Percentiles rank a stretch among this genome's conserved stretches.
These are phyloP conservation scores for Hippopotamyrus pictus DNA, from an alignment of 2,797 vertebrate genomes.

Conservation along the genomic window DNA sequence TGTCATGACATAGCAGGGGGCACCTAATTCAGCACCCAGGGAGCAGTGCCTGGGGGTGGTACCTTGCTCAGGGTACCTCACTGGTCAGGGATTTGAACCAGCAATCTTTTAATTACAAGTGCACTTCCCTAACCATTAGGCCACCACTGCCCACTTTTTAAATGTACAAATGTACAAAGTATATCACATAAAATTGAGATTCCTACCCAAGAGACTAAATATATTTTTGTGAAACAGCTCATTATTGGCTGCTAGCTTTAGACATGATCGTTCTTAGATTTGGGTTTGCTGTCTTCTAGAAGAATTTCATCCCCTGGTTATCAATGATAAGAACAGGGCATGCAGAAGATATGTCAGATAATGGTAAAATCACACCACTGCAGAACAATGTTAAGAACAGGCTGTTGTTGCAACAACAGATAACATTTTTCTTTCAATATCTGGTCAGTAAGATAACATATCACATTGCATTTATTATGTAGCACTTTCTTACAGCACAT, in stretches of 20 bases:
- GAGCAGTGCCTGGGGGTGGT: neutral
- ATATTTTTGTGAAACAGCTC: slow-evolving; percentile 44
- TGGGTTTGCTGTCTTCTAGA: slow-evolving; percentile 23
- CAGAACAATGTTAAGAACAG: neutral
- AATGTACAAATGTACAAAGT: slow-evolving; percentile 52
- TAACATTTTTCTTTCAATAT: neutral
- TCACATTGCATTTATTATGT: neutral
- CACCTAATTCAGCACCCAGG: neutral
- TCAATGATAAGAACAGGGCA: slow-evolving; percentile 42
- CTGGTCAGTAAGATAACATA: neutral
- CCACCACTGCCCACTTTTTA: neutral
- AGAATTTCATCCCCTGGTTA: slow-evolving; percentile 30
- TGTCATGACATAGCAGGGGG: neutral
- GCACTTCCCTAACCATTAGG: neutral
- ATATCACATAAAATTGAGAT: slow-evolving; percentile 71
- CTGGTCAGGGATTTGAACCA: neutral
- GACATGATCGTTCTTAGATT: slow-evolving; percentile 44
- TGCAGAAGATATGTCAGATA: slow-evolving; percentile 33
- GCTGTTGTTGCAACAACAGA: slow-evolving; percentile 10
- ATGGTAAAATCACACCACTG: slow-evolving; percentile 18
- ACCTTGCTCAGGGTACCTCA: neutral
- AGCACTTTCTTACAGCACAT: neutral
- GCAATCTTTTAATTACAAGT: neutral
- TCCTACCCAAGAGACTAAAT: slow-evolving; percentile 55
- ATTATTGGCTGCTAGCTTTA: slow-evolving; percentile 52